Conservation (phyloP, 1,140 invertebrate species). For the Drosophila littoralis region DNA sequence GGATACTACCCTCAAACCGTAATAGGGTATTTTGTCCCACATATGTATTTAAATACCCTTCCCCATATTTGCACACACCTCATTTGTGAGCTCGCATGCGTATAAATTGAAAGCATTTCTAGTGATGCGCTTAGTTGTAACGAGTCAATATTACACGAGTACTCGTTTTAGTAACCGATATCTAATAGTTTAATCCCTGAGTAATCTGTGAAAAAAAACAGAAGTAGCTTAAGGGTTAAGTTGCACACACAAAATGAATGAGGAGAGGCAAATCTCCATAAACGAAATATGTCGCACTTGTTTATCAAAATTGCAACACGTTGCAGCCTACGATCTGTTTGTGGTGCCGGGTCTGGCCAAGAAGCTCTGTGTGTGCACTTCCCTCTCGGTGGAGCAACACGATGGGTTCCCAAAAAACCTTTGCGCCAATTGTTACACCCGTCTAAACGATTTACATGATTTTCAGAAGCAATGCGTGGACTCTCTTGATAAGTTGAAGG, state of each 20-base stretch:
- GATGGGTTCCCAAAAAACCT: slow-evolving; percentile 76
- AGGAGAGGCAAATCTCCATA: slow-evolving; percentile 56
- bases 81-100: background rate
- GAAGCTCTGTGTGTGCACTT: slow-evolving; percentile 73
- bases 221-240: slow-evolving; percentile 5
- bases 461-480: slow-evolving; percentile 75
- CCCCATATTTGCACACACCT: background rate
- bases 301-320: slow-evolving; percentile 57
- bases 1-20: background rate
- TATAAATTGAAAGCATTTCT: background rate
- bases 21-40: background rate
- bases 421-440: slow-evolving; percentile 61
- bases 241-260: slow-evolving; percentile 40
- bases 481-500: slow-evolving; percentile 70
- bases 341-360: slow-evolving; percentile 73
- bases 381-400: slow-evolving; percentile 67
- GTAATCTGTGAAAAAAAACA: slow-evolving; percentile 2
- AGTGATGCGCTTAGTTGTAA: slow-evolving; percentile 1
- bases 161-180: slow-evolving; percentile 16
- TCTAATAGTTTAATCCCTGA: background rate
- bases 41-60: slow-evolving; percentile 11
- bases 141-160: background rate
- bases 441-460: slow-evolving; percentile 72
- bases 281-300: slow-evolving; percentile 76
- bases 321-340: slow-evolving; percentile 65